Conservation (phyloP, 2,888 invertebrate genomes). For the Argyresthia albistria region DNA sequence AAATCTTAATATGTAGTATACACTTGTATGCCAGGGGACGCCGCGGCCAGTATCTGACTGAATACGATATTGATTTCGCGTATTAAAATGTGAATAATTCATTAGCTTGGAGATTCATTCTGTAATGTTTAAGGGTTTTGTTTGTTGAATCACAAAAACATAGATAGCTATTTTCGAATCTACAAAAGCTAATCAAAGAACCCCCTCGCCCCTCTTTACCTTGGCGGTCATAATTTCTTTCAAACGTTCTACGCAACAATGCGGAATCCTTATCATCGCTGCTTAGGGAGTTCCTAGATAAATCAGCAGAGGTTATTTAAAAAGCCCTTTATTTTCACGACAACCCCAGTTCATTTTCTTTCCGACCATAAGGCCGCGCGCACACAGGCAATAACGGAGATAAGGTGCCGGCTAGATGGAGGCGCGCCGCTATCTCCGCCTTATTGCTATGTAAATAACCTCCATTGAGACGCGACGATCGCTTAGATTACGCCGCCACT, state of each 20-base stretch:
- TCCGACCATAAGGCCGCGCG: conserved; percentile 55
- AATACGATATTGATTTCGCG: conserved; percentile 1
- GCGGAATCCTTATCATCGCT: too few species aligned
- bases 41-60: neutral
- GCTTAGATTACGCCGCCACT: conserved; percentile 49
- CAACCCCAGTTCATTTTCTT: conserved; percentile 51
- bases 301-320: conserved; percentile 46
- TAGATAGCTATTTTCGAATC: too few species aligned
- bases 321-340: conserved; percentile 39
- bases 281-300: conserved; percentile 17
- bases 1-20: conserved; percentile 24
- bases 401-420: conserved; percentile 27
- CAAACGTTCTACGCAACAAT: too few species aligned
- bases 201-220: too few species aligned
- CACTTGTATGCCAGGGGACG: conserved; percentile 12
- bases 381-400: conserved; percentile 58
- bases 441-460: conserved; percentile 69
- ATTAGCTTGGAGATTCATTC: neutral
- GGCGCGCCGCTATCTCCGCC: conserved; percentile 36
- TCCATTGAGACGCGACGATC: conserved; percentile 55
- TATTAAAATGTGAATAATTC: conserved; percentile 5
- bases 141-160: too few species aligned
- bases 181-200: too few species aligned
- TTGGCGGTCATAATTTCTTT: too few species aligned
- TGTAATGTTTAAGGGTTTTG: neutral